These are phyloP conservation scores for Drosophila picticornis DNA, from an alignment of 2,888 invertebrate genomes.

Conservation along the genomic window DNA sequence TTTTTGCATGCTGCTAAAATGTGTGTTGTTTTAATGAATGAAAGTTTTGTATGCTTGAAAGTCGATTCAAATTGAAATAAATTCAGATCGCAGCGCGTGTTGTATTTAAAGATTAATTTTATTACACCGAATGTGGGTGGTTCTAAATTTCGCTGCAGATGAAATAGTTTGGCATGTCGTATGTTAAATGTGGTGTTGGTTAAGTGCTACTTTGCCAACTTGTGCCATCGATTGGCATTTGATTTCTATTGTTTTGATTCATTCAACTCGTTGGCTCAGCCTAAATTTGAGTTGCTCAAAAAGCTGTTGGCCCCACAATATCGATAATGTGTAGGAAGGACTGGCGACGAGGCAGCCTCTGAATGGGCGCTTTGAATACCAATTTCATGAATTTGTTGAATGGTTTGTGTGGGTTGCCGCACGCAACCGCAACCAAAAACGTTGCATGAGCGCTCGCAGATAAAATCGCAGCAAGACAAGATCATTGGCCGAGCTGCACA, in stretches of 20 bases:
- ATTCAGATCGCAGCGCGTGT: constrained; percentile 28
- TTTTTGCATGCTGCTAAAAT: neutral
- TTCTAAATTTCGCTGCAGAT: constrained; percentile 40
- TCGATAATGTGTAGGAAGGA: constrained; percentile 58
- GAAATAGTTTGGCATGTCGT: constrained; percentile 32
- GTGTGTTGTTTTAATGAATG: constrained; percentile 28
- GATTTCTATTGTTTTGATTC: constrained; percentile 55
- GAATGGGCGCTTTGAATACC: constrained; percentile 49
- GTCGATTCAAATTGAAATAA: constrained; percentile 30
- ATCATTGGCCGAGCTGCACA: constrained; percentile 20
- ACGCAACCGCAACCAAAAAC: constrained; percentile 57
- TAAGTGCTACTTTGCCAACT: constrained; percentile 46
- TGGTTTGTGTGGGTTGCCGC: constrained; percentile 56
- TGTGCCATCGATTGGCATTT: constrained; percentile 30
- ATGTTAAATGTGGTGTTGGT: constrained; percentile 32
- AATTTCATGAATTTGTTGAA: constrained; percentile 51
- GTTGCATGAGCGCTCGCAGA: constrained; percentile 54
- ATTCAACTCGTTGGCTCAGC: constrained; percentile 55
- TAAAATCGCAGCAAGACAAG: constrained; percentile 46
- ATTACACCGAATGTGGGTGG: constrained; percentile 47
- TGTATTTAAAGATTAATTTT: constrained; percentile 2
- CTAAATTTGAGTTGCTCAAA: constrained; percentile 46
- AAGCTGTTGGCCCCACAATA: constrained; percentile 54
- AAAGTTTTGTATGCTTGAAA: constrained; percentile 5
- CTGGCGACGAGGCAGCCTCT: constrained; percentile 38